Percentiles rank a stretch among this genome's conserved stretches.
These are phyloP conservation scores for Piscicola geometra DNA, from an alignment of 2,888 invertebrate genomes.

Conservation along the genomic window DNA sequence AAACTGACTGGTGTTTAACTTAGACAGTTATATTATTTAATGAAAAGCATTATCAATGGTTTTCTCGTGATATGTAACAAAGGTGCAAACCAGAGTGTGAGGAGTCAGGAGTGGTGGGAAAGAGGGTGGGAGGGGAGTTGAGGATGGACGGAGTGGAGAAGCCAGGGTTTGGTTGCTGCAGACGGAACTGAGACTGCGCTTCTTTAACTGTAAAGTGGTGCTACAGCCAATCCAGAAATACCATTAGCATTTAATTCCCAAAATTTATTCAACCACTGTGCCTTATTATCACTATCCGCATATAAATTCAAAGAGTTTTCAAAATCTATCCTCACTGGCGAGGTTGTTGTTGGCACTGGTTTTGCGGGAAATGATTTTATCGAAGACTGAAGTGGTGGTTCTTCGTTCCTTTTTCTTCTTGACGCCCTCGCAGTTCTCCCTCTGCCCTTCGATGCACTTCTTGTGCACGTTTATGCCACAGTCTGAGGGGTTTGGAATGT, in stretches of 20 bases:
- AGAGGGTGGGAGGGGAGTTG: neutral
- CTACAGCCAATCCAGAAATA: too few relatives aligned
- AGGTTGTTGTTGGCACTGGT: constrained; percentile 46
- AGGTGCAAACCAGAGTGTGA: neutral
- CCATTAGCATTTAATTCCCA: too few relatives aligned
- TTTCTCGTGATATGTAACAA: neutral
- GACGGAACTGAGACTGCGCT: constrained; percentile 21
- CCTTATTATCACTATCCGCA: too few relatives aligned
- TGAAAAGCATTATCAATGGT: neutral
- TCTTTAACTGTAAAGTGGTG: constrained; percentile 29
- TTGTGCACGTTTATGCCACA: constrained; percentile 84
- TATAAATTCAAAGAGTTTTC: too few relatives aligned
- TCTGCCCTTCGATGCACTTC: constrained; percentile 71
- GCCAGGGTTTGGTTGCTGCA: constrained; percentile 14
- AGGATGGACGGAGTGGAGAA: constrained; percentile 32
- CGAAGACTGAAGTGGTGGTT: constrained; percentile 41
- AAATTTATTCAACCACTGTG: too few relatives aligned
- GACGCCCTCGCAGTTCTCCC: constrained; percentile 69
- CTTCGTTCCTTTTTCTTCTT: constrained; percentile 52
- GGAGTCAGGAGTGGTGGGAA: constrained; percentile 9
- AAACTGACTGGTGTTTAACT: too few relatives aligned
- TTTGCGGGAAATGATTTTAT: constrained; percentile 44
- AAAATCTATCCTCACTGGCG: constrained; percentile 19
- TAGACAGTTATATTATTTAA: neutral
- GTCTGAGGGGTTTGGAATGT: constrained; percentile 59